A percentile compares a stretch with the other conserved stretches of the same genome.
These are phyloP conservation scores for Drosophila demipolita DNA, from an alignment of 2,888 invertebrate genomes.

Conservation along the genomic window DNA sequence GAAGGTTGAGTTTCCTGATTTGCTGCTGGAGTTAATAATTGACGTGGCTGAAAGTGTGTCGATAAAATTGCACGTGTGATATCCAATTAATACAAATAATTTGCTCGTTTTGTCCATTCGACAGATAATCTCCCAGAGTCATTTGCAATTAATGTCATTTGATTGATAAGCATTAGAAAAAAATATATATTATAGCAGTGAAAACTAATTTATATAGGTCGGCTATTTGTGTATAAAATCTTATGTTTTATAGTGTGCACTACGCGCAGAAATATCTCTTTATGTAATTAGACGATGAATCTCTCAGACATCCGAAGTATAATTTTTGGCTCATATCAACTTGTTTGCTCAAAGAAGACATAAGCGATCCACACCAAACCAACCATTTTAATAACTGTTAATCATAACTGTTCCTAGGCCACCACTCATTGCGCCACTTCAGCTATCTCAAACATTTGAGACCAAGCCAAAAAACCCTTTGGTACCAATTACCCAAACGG, in stretches of 20 bases:
- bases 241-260: background rate
- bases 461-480: too few relatives aligned
- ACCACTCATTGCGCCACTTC: too few relatives aligned
- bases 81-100: slow-evolving; percentile 54
- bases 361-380: background rate
- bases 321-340: background rate
- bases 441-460: too few relatives aligned
- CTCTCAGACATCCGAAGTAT: too few relatives aligned
- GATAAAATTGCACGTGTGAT: slow-evolving; percentile 55
- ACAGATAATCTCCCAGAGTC: background rate
- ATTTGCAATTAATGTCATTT: background rate
- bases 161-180: background rate
- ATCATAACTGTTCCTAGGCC: too few relatives aligned
- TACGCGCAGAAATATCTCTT: fast-evolving
- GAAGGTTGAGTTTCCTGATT: slow-evolving; percentile 37
- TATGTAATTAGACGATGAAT: too few relatives aligned
- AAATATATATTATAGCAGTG: too few relatives aligned
- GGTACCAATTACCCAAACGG: background rate
- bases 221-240: background rate
- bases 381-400: too few relatives aligned
- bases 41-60: slow-evolving; percentile 20
- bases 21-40: slow-evolving; percentile 42
- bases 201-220: background rate
- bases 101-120: slow-evolving; percentile 14
- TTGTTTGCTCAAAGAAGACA: background rate